Conservation (phyloP, 2,888 invertebrate genomes). For the Cheilosia vernalis region DNA sequence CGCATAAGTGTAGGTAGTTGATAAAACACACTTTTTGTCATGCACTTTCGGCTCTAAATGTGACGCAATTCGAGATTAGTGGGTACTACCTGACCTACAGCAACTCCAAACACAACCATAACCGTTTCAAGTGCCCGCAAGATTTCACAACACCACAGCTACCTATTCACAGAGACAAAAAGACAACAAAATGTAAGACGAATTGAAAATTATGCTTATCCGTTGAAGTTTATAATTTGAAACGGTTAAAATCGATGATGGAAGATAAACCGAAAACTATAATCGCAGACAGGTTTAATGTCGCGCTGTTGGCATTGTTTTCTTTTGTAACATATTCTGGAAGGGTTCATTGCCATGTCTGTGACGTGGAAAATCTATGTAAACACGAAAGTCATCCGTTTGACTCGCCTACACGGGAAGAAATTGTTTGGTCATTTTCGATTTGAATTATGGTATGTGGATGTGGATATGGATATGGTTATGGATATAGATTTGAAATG, state of each 20-base stretch:
- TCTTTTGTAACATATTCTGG: background rate
- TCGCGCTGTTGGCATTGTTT: background rate
- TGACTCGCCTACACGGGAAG: background rate
- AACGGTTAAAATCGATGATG: background rate
- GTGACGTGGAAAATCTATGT: background rate
- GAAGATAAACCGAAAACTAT: background rate
- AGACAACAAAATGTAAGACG: background rate
- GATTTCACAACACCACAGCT: no score
- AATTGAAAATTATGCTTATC: background rate
- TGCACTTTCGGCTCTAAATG: no score
- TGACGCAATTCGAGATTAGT: no score
- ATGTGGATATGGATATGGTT: no score
- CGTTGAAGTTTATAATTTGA: background rate
- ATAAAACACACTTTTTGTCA: no score
- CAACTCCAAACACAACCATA: no score
- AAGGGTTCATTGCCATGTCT: slow-evolving; percentile 1
- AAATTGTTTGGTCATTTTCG: background rate
- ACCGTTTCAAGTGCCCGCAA: no score
- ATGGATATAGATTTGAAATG: no score
- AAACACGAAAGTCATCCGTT: background rate
- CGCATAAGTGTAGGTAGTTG: no score
- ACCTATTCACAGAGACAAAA: no score
- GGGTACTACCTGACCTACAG: no score
- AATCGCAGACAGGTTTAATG: background rate
- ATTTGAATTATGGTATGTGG: no score